phyloP scores from a whole-genome alignment of 2,113 vertebrate genomes.

The Laticauda colubrina region DNA sequence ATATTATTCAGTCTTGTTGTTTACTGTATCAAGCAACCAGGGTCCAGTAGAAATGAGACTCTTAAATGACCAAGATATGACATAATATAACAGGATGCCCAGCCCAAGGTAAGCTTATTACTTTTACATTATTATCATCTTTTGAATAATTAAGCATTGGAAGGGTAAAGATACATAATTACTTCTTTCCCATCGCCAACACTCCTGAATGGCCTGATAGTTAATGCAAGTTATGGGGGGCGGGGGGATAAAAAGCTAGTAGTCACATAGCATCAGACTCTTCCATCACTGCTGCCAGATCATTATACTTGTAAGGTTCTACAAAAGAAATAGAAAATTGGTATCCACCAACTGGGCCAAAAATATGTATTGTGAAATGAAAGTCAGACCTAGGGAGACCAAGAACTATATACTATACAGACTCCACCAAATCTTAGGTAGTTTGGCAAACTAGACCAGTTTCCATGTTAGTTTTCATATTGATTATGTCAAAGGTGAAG shows the following conservation, averaged over 20 bases:
- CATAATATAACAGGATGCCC: neutral
- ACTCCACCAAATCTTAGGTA: neutral
- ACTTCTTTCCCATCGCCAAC: neutral
- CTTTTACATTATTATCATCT: neutral
- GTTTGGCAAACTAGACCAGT: neutral
- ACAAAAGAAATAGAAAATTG: neutral
- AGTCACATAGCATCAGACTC: neutral
- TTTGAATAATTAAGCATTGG: neutral
- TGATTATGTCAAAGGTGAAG: neutral
- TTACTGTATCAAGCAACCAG: neutral
- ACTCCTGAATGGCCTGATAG: neutral
- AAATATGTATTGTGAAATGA: too few species aligned
- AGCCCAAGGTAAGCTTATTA: neutral
- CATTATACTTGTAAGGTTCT: neutral
- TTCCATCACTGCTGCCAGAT: neutral
- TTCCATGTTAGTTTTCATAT: neutral
- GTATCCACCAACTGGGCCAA: neutral
- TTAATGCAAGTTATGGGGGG: neutral
- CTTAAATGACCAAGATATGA: neutral
- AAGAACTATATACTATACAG: neutral
- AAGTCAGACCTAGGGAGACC: neutral
- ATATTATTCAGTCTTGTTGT: constrained; percentile 48
- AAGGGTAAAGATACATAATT: neutral
- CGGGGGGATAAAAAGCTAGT: neutral
- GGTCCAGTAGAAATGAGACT: neutral